Base-by-base conservation (phyloP, 2,797 vertebrate genomes). In the Enteromius mattozi region DNA sequence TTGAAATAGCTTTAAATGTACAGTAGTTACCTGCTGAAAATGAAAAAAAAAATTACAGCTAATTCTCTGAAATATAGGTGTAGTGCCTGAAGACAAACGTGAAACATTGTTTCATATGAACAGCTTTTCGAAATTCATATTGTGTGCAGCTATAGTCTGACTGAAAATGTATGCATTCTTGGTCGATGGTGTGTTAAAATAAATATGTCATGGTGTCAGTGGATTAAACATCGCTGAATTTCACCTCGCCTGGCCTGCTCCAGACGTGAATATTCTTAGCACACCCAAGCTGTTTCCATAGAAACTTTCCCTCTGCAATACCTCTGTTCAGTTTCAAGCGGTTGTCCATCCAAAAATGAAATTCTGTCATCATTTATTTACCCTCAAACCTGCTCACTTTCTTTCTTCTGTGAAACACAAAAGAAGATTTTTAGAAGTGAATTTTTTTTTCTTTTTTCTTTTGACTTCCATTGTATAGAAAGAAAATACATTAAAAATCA, bases 221-320 rank as follows among this genome's bases (percentile, higher is more conserved):
- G 35, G 10, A 66, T 19, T 56, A 72, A 66, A 33, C 37, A 40
- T 65, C 17, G n/a, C 35, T 81, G 27, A 68, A 40, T 80, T 45
- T 82, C 81, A 80, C 61, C 69, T 40, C 45, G 80, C 54, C 79
- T 80, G 85, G 82, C 76, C 51, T 13, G 9, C 9, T 49, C 78
- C 65, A 78, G 68, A 59, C 27, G 6, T 8, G 9, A 77, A 77
- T 88, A 89, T 88, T 88, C 78, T 86, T 86, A 89, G 80, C 69
- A 80, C 45, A 69, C 68, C 74, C 78, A 61, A 78, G 24, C 76
- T 3, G 86, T 89, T 87, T 40, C 87, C 82, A 89, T 86, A 79
- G 88, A 85, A 89, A 89, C 87, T 70, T 61, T 82, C 35, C 66
- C 59, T 54, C 37, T 71, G 49, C 59, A 54, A 54, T 12, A 47